A percentile compares a stretch with the other conserved stretches of the same genome.
Conservation (phyloP, 2,888 invertebrate species). For the Pollenia angustigena region DNA sequence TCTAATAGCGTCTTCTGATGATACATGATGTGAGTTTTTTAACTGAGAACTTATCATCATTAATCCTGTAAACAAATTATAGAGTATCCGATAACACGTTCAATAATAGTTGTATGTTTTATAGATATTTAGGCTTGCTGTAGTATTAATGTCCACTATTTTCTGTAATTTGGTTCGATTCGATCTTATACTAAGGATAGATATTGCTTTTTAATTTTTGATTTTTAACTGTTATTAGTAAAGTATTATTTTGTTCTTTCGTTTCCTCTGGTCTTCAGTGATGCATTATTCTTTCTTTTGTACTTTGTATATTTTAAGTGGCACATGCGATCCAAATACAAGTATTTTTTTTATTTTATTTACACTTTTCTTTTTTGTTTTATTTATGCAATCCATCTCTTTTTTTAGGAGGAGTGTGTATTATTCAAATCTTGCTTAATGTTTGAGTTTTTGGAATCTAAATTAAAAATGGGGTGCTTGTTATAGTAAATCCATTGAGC, state of each 20-base stretch:
- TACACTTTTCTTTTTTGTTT: conserved; percentile 38
- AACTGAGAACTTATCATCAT: neutral
- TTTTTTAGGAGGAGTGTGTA: conserved; percentile 45
- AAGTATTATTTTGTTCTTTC: conserved; percentile 3
- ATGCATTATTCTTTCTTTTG: conserved; percentile 12
- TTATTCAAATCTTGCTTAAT: conserved; percentile 68
- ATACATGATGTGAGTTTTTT: neutral
- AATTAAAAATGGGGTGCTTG: conserved; percentile 73
- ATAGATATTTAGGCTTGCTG: neutral
- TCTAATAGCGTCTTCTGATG: neutral
- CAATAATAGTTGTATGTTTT: neutral
- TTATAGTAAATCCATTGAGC: conserved; percentile 69
- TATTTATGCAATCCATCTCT: conserved; percentile 60
- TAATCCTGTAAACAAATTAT: neutral
- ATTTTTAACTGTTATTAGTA: neutral
- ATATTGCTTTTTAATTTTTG: neutral
- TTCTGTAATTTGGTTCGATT: conserved; percentile 1
- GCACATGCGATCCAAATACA: conserved; percentile 65
- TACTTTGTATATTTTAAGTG: conserved; percentile 38
- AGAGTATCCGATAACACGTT: neutral
- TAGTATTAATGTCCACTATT: no score
- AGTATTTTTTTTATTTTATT: conserved; percentile 27
- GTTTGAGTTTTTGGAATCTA: conserved; percentile 74
- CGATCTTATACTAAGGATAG: conserved; percentile 12
- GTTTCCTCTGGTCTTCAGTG: conserved; percentile 13